A percentile compares a stretch with the other conserved stretches of the same genome.
phyloP scores from a whole-genome alignment of 2,797 vertebrate genomes.

The Thalassophryne amazonica region DNA sequence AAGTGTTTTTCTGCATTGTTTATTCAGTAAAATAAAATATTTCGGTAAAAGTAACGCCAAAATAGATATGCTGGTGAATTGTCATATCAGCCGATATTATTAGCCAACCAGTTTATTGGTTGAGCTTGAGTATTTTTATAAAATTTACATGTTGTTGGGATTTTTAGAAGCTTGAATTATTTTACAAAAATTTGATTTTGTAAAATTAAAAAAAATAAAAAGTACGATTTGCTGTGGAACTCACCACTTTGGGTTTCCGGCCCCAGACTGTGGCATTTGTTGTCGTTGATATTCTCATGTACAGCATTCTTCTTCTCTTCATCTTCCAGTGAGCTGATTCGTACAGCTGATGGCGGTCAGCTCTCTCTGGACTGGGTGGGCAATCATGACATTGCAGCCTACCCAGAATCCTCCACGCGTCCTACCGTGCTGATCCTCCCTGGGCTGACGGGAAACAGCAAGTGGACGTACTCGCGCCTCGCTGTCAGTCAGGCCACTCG shows the following conservation, averaged over 20 bases:
- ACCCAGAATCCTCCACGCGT: conserved; percentile 64
- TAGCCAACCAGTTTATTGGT: no score
- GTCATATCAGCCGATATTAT: no score
- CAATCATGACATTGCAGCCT: conserved; percentile 40
- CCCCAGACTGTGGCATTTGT: not conserved
- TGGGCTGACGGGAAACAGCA: conserved; percentile 83
- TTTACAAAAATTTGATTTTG: no score
- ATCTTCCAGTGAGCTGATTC: conserved; percentile 76
- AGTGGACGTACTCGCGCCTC: conserved; percentile 76
- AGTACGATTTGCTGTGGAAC: no score
- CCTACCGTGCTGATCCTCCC: conserved; percentile 84
- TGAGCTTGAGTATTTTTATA: no score
- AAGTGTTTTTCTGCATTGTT: no score
- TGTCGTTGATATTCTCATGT: not conserved
- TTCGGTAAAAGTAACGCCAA: no score
- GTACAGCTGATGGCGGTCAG: conserved; percentile 81
- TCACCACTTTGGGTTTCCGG: not conserved
- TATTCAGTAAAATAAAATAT: no score
- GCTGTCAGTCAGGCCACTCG: conserved; percentile 68
- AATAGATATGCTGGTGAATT: no score
- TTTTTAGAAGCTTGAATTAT: no score
- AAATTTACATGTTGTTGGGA: no score
- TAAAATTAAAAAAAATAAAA: no score
- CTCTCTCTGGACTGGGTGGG: conserved; percentile 84
- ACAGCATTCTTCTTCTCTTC: not conserved